Evolutionary conservation across 2,113 vertebrate species (phyloP).

Genomic region (Gasterosteus aculeatus): DNA sequence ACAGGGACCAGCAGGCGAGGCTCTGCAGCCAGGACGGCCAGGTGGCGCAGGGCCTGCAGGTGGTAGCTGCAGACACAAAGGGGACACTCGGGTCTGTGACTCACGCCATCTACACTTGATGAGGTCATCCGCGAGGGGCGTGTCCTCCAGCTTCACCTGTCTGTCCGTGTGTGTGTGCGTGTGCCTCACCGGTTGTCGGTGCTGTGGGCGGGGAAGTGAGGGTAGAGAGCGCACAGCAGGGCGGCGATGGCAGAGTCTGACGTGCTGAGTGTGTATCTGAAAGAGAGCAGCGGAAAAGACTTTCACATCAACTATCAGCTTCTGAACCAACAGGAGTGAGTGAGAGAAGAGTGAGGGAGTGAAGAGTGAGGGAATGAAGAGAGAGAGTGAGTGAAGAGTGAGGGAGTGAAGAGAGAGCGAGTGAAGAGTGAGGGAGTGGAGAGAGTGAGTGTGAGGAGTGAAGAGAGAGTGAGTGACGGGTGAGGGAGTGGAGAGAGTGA

Average conservation of each 20-base stretch:
- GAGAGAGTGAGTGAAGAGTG: too few species aligned
- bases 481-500: too few species aligned
- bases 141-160: neutral
- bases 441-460: too few species aligned
- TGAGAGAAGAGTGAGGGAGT: neutral
- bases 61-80: conserved; percentile 86
- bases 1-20: conserved; percentile 93
- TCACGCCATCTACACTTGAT: too few species aligned
- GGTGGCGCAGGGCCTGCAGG: conserved; percentile 94
- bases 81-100: neutral
- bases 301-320: conserved; percentile 7
- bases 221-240: conserved; percentile 95
- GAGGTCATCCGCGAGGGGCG: too few species aligned
- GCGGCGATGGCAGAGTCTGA: conserved; percentile 97
- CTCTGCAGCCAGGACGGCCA: conserved; percentile 93
- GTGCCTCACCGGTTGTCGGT: conserved; percentile 92
- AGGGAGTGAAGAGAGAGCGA: too few species aligned
- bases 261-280: conserved; percentile 93
- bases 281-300: conserved; percentile 22
- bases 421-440: too few species aligned
- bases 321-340: neutral
- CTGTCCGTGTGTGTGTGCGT: neutral
- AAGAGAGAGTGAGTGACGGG: too few species aligned
- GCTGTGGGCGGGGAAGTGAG: conserved; percentile 96
- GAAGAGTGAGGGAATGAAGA: too few species aligned